Evolutionary conservation across 64 coral and sea anemone species (phyloP), one percentile per base, ranked within the genome.

Genomic region (Porites lutea): DNA sequence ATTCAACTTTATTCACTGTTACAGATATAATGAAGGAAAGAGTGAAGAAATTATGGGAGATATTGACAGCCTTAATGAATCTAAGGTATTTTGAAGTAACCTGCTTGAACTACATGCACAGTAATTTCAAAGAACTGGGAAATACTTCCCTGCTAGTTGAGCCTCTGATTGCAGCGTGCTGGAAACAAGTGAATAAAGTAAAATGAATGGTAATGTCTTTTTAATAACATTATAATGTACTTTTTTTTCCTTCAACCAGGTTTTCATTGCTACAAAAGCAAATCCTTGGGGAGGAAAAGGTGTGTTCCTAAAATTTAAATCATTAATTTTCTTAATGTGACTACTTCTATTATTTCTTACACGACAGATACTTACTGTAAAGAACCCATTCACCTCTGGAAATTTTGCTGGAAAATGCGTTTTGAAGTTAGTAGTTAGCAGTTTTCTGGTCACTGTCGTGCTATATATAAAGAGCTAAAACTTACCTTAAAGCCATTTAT

Each of bases 41-140:
- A 82, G 71, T 62, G 91, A 93, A 22, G 82, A 86, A 55, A 93
- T 87, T 52, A 93, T 93, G 73, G 91, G 91, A 58, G 48, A 87
- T 3, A 87, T 93, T 37, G 62, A 78, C 18, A 51, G 83, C 12
- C 82, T 93, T 57, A 75, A 78, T 37, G 74, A 86, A 70, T 46
- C 82, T 16, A 87, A 93, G 91, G 91, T 93, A 79, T 59, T 82
- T 62, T 54, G 15, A 20, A 80, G 1, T 44, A 80, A 23, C 5
- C 20, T 74, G 23, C 23, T 52, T 37, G 27, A 37, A 52, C n/a
- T 18, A 4, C 8, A 78, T 27, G 1, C 2, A 79, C 49, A 79
- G 14, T 27, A 6, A 27, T 72, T 71, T 12, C 19, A 19, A 51
- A 8, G 4, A 20, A 57, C 22, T 55, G 49, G 12, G 22, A 87